These are phyloP conservation scores for Lacerta agilis DNA, from an alignment of 2,797 vertebrate genomes.

Conservation along the genomic window DNA sequence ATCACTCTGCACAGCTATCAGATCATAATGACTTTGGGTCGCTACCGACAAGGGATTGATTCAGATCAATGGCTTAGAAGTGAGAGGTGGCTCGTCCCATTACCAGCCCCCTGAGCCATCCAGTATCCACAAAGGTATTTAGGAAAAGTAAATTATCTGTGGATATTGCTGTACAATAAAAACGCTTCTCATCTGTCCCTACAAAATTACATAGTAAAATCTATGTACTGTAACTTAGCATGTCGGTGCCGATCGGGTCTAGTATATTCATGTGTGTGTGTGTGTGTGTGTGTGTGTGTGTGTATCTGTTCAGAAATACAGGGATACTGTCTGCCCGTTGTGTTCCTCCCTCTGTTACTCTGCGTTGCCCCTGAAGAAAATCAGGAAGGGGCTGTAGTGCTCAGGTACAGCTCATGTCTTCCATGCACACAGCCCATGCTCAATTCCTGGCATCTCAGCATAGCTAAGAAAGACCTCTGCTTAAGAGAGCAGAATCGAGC, in stretches of 20 bases:
- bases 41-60: constrained; percentile 22
- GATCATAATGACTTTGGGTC: constrained; percentile 41
- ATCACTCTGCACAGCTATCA: constrained; percentile 28
- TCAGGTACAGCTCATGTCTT: background rate
- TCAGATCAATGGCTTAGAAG: constrained; percentile 38
- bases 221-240: constrained; percentile 9
- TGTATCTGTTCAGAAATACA: background rate
- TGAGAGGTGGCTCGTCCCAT: constrained; percentile 38
- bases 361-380: background rate
- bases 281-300: no score
- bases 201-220: constrained; percentile 54
- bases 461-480: background rate
- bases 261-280: no score
- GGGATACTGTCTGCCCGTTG: background rate
- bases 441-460: background rate
- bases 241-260: background rate
- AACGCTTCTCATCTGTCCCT: constrained; percentile 24
- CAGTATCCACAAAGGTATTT: constrained; percentile 29
- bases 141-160: constrained; percentile 49
- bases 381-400: background rate
- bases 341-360: background rate
- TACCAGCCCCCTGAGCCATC: constrained; percentile 19
- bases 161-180: constrained; percentile 40
- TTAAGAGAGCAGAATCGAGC: no score
- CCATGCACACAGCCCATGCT: background rate